phyloP scores from a whole-genome alignment of 92 coral and sea anemone genomes.

The Plumapathes pennacea region DNA sequence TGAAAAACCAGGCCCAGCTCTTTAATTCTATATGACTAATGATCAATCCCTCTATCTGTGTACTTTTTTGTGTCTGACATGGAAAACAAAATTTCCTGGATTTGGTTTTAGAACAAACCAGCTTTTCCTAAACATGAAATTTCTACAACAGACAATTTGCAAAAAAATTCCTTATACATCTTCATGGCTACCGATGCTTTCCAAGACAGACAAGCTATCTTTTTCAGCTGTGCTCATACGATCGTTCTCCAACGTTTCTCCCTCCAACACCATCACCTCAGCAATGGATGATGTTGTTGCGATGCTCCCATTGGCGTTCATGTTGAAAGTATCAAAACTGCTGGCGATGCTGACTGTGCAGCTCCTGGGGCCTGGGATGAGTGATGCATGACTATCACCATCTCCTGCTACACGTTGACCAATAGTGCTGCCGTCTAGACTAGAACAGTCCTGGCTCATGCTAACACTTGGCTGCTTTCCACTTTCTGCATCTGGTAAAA shows the following conservation, averaged over 20 bases:
- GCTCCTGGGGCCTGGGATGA: conserved; percentile 96
- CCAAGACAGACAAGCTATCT: conserved; percentile 76
- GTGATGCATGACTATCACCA: conserved; percentile 89
- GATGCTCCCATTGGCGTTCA: conserved; percentile 52
- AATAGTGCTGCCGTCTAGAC: conserved; percentile 86
- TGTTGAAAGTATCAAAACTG: conserved; percentile 92
- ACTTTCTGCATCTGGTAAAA: conserved; percentile 67
- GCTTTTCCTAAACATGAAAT: too few relatives aligned
- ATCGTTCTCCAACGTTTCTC: neutral
- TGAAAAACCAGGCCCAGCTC: too few relatives aligned
- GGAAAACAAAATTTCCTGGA: too few relatives aligned
- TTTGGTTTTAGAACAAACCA: too few relatives aligned
- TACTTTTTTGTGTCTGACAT: too few relatives aligned
- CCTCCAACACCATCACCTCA: conserved; percentile 59
- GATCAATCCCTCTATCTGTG: too few relatives aligned
- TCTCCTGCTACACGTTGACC: conserved; percentile 79
- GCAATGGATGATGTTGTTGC: conserved; percentile 68
- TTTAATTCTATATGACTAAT: too few relatives aligned
- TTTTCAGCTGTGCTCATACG: conserved; percentile 29
- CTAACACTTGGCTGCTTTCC: conserved; percentile 96
- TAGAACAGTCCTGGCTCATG: conserved; percentile 97
- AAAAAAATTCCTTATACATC: conserved; percentile 28
- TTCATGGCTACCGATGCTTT: conserved; percentile 87
- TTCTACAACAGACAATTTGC: too few relatives aligned
- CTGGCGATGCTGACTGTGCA: conserved; percentile 97